Conservation (phyloP, 2,113 vertebrate genomes). For the Excalfactoria chinensis region DNA sequence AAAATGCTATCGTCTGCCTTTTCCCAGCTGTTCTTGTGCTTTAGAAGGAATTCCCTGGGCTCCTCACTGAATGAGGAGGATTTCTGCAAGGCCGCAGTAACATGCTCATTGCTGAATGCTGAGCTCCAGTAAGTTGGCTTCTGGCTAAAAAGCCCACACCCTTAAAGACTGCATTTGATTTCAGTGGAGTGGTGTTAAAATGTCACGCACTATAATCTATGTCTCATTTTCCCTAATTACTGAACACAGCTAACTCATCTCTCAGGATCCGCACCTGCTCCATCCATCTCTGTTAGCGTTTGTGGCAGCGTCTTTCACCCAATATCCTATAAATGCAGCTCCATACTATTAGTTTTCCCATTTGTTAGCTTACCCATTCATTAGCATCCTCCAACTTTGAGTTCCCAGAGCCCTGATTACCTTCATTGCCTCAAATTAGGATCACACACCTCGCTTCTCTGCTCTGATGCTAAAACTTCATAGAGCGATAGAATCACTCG, state of each 20-base stretch:
- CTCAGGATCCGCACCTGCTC: not conserved
- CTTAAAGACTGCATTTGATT: not conserved
- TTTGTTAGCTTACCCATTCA: not conserved
- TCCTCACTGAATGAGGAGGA: not conserved
- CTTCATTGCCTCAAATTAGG: too few species aligned
- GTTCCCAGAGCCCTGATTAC: not conserved
- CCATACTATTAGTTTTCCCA: accelerated
- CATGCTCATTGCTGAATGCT: not conserved
- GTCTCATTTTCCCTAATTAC: not conserved
- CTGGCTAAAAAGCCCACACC: not conserved
- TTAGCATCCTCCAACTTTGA: not conserved
- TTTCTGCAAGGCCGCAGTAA: not conserved
- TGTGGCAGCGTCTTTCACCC: not conserved
- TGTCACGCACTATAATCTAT: not conserved
- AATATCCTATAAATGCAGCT: not conserved
- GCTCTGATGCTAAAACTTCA: too few species aligned
- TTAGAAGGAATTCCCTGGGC: not conserved
- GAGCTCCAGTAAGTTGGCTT: not conserved
- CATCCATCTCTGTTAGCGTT: not conserved
- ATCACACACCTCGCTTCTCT: not conserved
- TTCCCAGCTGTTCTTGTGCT: not conserved
- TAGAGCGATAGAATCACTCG: too few species aligned
- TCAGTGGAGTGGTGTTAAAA: not conserved
- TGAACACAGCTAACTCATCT: not conserved
- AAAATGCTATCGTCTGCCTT: not conserved